A percentile compares a stretch with the other conserved stretches of the same genome.
phyloP scores from a whole-genome alignment of 2,113 vertebrate genomes.

The Alouatta palliata region DNA sequence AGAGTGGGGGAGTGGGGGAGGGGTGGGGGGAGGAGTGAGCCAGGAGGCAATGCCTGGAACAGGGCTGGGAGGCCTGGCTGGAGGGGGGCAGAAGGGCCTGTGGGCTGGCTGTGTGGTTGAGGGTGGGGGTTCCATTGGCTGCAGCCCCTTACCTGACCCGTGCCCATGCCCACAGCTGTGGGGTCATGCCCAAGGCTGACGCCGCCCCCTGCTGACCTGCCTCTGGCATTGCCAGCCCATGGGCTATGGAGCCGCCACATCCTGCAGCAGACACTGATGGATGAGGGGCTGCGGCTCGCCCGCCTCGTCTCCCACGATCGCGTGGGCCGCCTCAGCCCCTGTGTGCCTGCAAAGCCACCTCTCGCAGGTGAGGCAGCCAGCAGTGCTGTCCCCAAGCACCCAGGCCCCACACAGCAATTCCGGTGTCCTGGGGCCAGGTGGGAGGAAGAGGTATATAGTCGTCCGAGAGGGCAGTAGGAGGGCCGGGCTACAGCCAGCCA shows the following conservation, averaged over 20 bases:
- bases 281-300: conserved; percentile 96
- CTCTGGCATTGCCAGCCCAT: conserved; percentile 85
- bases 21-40: not conserved
- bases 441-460: not conserved
- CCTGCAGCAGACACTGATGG: conserved; percentile 97
- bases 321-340: conserved; percentile 90
- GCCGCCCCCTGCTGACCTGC: conserved; percentile 89
- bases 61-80: conserved; percentile 56
- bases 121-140: conserved; percentile 64
- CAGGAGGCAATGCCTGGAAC: conserved; percentile 46
- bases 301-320: conserved; percentile 95
- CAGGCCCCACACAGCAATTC: conserved; percentile 26
- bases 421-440: not conserved
- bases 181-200: conserved; percentile 86
- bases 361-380: conserved; percentile 89
- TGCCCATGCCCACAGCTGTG: conserved; percentile 80
- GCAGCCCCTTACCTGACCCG: conserved; percentile 69
- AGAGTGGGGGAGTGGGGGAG: not conserved
- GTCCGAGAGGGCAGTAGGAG: not conserved
- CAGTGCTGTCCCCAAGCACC: conserved; percentile 66
- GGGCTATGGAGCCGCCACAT: conserved; percentile 95
- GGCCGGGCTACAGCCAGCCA: not conserved
- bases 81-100: not conserved
- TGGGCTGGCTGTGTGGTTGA: conserved; percentile 63
- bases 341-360: conserved; percentile 88